A percentile compares a stretch with the other conserved stretches of the same genome.
Evolutionary conservation across 2,797 vertebrate genomes (phyloP).

Genomic region (Glossophaga mutica): DNA sequence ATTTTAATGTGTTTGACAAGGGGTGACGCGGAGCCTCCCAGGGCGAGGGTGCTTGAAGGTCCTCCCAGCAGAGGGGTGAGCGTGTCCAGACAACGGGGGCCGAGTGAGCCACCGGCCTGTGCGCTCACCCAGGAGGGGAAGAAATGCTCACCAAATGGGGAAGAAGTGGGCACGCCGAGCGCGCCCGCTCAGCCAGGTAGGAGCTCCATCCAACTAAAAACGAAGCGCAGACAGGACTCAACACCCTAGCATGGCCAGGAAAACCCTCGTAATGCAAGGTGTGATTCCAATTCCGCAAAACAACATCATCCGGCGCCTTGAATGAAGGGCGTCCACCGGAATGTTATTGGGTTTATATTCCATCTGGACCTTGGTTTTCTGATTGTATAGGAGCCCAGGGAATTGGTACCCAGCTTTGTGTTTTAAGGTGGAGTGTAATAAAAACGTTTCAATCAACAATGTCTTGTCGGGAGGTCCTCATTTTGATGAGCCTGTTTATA

Average conservation of each 20-base stretch:
- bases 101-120: rapidly evolving
- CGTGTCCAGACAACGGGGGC: neutral
- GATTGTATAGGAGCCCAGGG: neutral
- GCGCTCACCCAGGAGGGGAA: neutral
- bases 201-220: neutral
- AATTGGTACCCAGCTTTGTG: neutral
- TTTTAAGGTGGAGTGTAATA: neutral
- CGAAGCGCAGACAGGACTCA: neutral
- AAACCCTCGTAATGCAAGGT: neutral
- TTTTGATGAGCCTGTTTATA: neutral
- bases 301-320: rapidly evolving
- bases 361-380: neutral
- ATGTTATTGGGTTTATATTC: neutral
- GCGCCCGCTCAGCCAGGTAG: neutral
- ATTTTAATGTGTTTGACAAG: neutral
- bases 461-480: neutral
- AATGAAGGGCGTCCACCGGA: neutral
- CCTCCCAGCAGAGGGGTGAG: neutral
- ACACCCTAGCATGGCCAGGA: neutral
- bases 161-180: neutral
- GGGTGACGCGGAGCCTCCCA: neutral
- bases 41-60: neutral
- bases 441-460: neutral
- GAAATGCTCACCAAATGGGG: rapidly evolving
- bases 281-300: neutral